Conservation (phyloP, 2,113 vertebrate species). For the Scopus umbretta region DNA sequence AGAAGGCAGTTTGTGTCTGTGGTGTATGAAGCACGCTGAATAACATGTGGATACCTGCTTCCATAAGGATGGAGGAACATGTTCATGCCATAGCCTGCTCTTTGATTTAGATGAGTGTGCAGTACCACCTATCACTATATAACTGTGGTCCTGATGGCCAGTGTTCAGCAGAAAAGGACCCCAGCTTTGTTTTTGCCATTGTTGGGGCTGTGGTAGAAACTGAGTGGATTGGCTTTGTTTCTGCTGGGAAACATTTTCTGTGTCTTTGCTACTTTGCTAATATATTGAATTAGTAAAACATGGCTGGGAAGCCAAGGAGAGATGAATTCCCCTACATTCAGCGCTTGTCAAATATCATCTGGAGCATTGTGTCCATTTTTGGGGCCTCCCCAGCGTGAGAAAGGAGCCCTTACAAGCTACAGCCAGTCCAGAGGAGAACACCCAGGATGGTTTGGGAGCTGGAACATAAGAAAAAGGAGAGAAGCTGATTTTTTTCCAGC, state of each 20-base stretch:
- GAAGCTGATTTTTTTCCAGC: neutral
- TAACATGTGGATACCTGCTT: neutral
- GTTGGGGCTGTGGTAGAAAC: neutral
- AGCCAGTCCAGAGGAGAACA: neutral
- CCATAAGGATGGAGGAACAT: neutral
- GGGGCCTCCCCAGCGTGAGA: neutral
- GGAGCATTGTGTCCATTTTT: neutral
- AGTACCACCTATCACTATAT: neutral
- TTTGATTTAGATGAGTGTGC: neutral
- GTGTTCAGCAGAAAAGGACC: neutral
- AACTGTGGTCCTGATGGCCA: neutral
- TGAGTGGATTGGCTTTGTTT: neutral
- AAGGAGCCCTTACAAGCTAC: neutral
- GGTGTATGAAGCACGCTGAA: neutral
- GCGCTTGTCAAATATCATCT: neutral
- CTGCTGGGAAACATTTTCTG: neutral
- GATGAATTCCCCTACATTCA: neutral
- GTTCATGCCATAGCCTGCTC: neutral
- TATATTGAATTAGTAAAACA: neutral
- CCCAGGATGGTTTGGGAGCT: neutral
- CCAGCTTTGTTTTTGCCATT: neutral
- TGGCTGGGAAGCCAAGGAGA: neutral
- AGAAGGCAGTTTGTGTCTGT: neutral
- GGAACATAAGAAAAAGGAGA: neutral
- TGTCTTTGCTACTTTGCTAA: neutral